These are phyloP conservation scores for Polia nebulosa DNA, from an alignment of 2,888 invertebrate genomes.

Conservation along the genomic window DNA sequence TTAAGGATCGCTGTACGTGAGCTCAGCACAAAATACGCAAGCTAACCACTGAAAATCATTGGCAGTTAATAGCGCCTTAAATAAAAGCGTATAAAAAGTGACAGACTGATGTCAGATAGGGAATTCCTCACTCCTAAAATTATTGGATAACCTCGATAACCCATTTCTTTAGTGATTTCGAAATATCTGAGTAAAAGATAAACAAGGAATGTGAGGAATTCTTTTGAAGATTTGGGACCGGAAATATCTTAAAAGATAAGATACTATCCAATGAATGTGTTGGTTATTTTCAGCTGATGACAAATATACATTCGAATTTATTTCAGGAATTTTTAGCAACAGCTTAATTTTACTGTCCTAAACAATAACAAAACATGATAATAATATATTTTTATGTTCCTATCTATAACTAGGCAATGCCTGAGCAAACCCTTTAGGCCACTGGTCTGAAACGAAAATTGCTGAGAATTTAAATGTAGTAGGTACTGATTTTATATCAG, in stretches of 20 bases:
- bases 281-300: neutral
- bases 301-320: neutral
- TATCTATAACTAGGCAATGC: too few species aligned
- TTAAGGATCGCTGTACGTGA: too few species aligned
- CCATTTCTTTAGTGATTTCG: conserved; percentile 18
- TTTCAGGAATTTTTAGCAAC: neutral
- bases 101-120: neutral
- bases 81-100: too few species aligned
- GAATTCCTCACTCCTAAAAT: neutral
- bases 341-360: neutral
- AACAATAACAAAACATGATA: too few species aligned
- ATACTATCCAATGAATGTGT: neutral
- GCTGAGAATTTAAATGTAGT: too few species aligned
- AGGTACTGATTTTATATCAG: too few species aligned
- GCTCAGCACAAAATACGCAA: too few species aligned
- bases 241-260: conserved; percentile 44
- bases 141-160: conserved; percentile 4
- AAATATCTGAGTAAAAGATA: conserved; percentile 35
- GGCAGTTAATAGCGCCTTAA: too few species aligned
- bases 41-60: too few species aligned
- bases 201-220: conserved; percentile 42
- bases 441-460: too few species aligned
- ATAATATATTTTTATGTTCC: too few species aligned
- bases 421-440: too few species aligned
- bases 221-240: conserved; percentile 21